Evolutionary conservation across 2,888 invertebrate species (phyloP).

Genomic region (Rhogogaster chlorosoma): DNA sequence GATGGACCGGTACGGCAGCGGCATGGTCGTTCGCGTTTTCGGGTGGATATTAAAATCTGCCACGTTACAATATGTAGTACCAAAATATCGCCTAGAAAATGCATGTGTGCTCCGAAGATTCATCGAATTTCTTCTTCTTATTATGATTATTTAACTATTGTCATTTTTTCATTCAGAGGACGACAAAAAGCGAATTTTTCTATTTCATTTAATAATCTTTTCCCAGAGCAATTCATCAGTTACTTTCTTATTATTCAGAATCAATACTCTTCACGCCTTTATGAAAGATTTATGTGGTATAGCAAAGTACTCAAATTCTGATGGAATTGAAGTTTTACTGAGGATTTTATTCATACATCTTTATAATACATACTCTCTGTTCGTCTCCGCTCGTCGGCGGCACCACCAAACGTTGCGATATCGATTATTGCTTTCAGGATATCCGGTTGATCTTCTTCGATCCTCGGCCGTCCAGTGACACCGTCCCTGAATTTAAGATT

Average conservation of each 20-base stretch:
- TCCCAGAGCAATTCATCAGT: neutral
- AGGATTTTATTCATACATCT: neutral
- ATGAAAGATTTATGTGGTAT: neutral
- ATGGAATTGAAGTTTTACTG: neutral
- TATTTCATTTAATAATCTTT: neutral
- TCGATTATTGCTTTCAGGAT: constrained; percentile 66
- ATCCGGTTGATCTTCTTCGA: constrained; percentile 66
- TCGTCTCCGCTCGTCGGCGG: constrained; percentile 64
- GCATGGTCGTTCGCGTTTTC: too few species aligned
- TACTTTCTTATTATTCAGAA: neutral
- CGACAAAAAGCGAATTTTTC: constrained; percentile 3
- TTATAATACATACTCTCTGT: constrained; percentile 55
- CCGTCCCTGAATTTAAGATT: constrained; percentile 49
- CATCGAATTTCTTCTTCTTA: neutral
- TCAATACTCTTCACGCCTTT: neutral
- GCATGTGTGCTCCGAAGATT: too few species aligned
- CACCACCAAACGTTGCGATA: constrained; percentile 67
- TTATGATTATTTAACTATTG: constrained; percentile 12
- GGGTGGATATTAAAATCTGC: too few species aligned
- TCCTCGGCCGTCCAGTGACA: constrained; percentile 61
- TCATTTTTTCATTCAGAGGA: constrained; percentile 7
- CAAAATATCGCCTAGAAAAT: too few species aligned
- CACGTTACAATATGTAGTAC: too few species aligned
- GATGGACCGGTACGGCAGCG: too few species aligned
- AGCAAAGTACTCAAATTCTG: constrained; percentile 10